Percentiles rank a stretch among this genome's conserved stretches.
Conservation (phyloP, 2,113 vertebrate genomes). For the Lepidothrix coronata region DNA sequence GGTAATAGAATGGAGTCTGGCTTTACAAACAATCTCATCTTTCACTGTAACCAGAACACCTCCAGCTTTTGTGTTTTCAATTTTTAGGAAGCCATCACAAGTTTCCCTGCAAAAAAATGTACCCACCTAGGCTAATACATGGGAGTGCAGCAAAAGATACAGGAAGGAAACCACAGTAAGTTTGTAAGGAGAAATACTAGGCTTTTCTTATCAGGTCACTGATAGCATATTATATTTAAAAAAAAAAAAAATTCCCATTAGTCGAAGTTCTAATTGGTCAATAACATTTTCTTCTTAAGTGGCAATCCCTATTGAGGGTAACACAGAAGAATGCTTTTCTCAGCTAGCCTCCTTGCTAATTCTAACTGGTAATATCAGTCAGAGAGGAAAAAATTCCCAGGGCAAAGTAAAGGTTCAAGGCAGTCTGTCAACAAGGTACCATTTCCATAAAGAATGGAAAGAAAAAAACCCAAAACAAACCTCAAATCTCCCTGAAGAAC, state of each 20-base stretch:
- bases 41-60: background rate
- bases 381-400: background rate
- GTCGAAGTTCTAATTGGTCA: background rate
- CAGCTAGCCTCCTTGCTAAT: background rate
- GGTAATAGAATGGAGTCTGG: background rate
- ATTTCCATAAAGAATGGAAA: background rate
- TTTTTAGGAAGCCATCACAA: background rate
- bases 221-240: fast-evolving
- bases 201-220: background rate
- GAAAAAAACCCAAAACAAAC: background rate
- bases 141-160: background rate
- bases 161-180: background rate
- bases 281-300: background rate
- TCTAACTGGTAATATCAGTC: background rate
- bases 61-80: background rate
- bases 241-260: background rate
- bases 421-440: background rate
- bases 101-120: background rate
- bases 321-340: background rate
- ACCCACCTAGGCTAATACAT: background rate
- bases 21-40: background rate
- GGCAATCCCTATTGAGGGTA: background rate
- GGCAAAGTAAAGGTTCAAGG: background rate
- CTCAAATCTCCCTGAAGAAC: background rate
- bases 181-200: background rate